Percentiles rank a stretch among this genome's conserved stretches.
phyloP scores from a whole-genome alignment of 2,888 invertebrate genomes.

The Megalurothrips usitatus region DNA sequence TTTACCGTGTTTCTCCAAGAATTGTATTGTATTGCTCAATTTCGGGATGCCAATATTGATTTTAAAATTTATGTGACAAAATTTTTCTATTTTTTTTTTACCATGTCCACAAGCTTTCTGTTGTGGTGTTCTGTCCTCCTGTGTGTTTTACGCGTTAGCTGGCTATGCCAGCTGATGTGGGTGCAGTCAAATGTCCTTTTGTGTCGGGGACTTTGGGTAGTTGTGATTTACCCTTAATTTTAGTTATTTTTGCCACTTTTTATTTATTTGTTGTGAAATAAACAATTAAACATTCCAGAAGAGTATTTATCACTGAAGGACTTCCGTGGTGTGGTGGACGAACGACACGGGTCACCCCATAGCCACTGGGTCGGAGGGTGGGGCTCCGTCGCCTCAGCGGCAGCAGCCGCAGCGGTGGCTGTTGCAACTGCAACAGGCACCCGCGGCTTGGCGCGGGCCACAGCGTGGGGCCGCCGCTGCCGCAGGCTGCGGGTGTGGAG shows the following conservation, averaged over 20 bases:
- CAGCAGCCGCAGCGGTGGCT: not conserved
- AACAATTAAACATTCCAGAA: not conserved
- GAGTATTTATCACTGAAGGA: not conserved
- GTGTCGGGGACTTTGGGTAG: not conserved
- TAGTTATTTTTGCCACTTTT: not conserved
- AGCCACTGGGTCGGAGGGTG: too few species aligned
- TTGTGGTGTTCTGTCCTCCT: not conserved
- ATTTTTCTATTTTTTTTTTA: not conserved
- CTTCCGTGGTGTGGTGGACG: not conserved
- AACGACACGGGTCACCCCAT: not conserved
- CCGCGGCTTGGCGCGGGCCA: not conserved
- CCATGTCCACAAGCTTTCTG: not conserved
- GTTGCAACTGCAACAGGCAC: not conserved
- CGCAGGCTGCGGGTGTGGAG: not conserved
- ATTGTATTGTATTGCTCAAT: too few species aligned
- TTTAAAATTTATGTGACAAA: not conserved
- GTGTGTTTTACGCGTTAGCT: not conserved
- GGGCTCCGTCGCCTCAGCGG: not conserved
- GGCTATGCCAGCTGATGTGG: not conserved
- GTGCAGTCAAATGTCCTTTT: not conserved
- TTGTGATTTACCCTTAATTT: not conserved
- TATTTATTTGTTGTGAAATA: slow-evolving; percentile 24
- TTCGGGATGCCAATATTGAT: not conserved
- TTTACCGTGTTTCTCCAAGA: too few species aligned
- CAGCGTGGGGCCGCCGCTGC: not conserved